These are phyloP conservation scores for Archegozetes longisetosus DNA, from an alignment of 1,140 invertebrate genomes.

Conservation along the genomic window DNA sequence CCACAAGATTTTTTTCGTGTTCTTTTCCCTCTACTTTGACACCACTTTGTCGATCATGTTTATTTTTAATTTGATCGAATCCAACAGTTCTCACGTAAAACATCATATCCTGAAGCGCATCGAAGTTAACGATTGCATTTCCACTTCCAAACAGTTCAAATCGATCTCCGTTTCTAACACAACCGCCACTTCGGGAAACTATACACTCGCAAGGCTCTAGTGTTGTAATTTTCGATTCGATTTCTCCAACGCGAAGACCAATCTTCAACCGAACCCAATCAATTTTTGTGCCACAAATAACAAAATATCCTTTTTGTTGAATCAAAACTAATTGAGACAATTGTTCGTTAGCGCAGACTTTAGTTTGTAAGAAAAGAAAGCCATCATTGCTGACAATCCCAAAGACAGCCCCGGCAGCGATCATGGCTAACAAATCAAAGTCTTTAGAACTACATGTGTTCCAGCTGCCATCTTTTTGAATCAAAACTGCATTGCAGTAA, in stretches of 20 bases:
- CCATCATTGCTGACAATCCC: neutral
- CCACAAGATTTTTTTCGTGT: too few species aligned
- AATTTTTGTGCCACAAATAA: neutral
- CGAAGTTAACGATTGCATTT: neutral
- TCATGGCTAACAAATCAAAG: neutral
- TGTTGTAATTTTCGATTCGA: neutral
- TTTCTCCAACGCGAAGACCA: neutral
- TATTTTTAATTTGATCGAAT: too few species aligned
- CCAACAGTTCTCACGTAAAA: too few species aligned
- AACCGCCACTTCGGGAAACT: neutral
- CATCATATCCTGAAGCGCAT: neutral
- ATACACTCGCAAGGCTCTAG: neutral
- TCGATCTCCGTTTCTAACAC: neutral
- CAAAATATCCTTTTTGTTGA: neutral
- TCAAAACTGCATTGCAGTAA: neutral
- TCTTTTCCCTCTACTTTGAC: too few species aligned
- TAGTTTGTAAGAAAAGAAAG: neutral
- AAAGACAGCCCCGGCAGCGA: neutral
- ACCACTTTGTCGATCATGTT: too few species aligned
- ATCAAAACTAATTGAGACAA: neutral
- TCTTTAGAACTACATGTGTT: neutral
- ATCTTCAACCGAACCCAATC: neutral
- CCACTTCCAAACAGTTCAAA: neutral
- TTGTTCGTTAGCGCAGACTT: neutral
- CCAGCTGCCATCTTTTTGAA: neutral